Conservation (phyloP, 2,797 vertebrate genomes). For the Chelmon rostratus region DNA sequence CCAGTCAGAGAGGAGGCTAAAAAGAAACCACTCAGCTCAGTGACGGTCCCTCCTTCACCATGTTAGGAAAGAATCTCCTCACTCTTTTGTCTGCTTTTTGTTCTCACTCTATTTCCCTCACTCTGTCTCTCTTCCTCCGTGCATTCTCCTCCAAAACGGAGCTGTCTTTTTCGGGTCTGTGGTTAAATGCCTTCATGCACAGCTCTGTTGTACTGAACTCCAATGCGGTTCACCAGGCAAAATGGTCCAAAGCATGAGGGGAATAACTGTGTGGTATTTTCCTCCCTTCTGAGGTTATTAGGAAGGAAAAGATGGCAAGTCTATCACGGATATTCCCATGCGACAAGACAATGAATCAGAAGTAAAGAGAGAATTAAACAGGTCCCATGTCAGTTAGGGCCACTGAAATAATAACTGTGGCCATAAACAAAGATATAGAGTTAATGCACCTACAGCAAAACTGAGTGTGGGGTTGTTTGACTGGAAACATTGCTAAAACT, state of each 20-base stretch:
- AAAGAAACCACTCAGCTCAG: conserved; percentile 26
- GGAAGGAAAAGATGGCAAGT: conserved; percentile 26
- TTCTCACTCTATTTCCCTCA: conserved; percentile 12
- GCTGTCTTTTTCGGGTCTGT: conserved; percentile 52
- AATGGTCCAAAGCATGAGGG: conserved; percentile 63
- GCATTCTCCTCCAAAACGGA: conserved; percentile 35
- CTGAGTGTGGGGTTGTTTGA: not conserved
- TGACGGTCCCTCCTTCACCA: conserved; percentile 9
- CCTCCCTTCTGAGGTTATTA: conserved; percentile 61
- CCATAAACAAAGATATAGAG: not conserved
- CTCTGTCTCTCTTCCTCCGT: conserved; percentile 7
- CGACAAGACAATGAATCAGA: conserved; percentile 14
- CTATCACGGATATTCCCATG: conserved; percentile 30
- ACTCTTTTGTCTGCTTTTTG: conserved; percentile 38
- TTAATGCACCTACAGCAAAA: not conserved
- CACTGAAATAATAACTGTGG: not conserved
- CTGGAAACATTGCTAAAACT: not conserved
- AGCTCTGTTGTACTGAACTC: conserved; percentile 59
- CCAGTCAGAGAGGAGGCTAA: conserved; percentile 3
- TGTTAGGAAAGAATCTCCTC: conserved; percentile 27
- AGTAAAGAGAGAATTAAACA: conserved; percentile 1
- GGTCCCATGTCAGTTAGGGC: not conserved
- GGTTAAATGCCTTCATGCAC: conserved; percentile 74
- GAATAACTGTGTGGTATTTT: conserved; percentile 66
- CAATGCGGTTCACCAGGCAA: conserved; percentile 69